Base-by-base conservation (phyloP, 1,140 invertebrate species). In the Hesperophylax magnus region DNA sequence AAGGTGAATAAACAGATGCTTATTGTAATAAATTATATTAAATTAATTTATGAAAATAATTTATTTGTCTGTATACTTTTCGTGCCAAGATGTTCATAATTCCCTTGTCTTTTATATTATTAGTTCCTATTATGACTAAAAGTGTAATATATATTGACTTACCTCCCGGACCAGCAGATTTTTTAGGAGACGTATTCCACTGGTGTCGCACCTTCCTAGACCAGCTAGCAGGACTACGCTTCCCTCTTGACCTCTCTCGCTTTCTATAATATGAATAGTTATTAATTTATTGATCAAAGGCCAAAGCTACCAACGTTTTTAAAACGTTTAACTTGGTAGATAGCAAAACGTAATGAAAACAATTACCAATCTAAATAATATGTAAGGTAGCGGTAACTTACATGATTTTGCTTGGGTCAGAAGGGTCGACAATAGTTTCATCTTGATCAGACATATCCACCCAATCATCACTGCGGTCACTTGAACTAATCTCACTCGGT, bases 401-500 rank as follows among this genome's bases (percentile, higher is more conserved):
- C 89, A 90, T 88, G 15, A 90, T 87, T 79, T 89, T 90, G 81
- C 88, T 90, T 76, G 87, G 88, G 72, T 89, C 87, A 39, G 86
- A 80, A 77, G 77, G 87, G 88, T 74, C 89, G 87, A 39, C 86
- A 79, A 77, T 86, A 82, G 52, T 24, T 87, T 90, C 85, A 87
- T 90, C 92, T 76, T 90, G 89, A 83, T 93, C 92, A 22, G 92
- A 92, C 6, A 93, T 88, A 82, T 93, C 93, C 65, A 92, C 91
- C 93, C 93, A 93, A 80, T 93, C 93, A 78, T 93, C 93, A 84
- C 92, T 93, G 47, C 91, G 89, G 80, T 93, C 92, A 78, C 91
- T 92, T 4, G 89, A 87, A 67, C 89, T 91, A 4, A 88, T 87
- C 71, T 89, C 89, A 72, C 89, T 90, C 75, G 87, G 88, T 17